Evolutionary conservation across 1,140 invertebrate genomes (phyloP).

Genomic region (Atta texana): DNA sequence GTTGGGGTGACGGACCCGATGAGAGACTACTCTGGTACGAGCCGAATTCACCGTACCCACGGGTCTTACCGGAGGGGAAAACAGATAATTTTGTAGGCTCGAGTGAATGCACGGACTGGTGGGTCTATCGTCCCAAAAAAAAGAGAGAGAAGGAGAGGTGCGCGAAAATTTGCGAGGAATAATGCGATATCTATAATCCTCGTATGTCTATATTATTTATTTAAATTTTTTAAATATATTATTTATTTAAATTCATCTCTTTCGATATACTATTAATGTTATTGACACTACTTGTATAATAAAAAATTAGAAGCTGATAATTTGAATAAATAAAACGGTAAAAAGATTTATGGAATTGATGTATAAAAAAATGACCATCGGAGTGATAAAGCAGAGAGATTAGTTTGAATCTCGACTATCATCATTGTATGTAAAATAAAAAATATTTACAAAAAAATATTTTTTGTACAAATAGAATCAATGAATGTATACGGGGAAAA

Average conservation of each 20-base stretch:
- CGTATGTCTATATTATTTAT: neutral
- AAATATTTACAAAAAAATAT: neutral
- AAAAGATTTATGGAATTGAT: neutral
- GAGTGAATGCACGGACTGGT: slow-evolving; percentile 6
- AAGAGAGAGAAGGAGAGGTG: neutral
- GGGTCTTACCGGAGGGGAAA: slow-evolving; percentile 80
- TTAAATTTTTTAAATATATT: neutral
- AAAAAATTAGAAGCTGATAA: slow-evolving; percentile 6
- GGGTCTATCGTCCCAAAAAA: neutral
- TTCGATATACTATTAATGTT: neutral
- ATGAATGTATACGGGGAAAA: too few species aligned
- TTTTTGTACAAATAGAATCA: neutral
- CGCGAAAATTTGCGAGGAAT: neutral
- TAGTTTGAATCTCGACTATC: neutral
- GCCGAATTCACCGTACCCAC: slow-evolving; percentile 81
- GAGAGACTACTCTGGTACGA: slow-evolving; percentile 81
- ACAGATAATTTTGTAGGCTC: slow-evolving; percentile 70
- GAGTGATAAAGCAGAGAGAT: neutral
- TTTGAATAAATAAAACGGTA: neutral
- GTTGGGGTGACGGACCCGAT: slow-evolving; percentile 79
- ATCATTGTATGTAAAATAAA: neutral
- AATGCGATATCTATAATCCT: neutral
- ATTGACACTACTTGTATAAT: neutral
- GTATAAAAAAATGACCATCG: neutral
- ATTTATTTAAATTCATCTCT: neutral